Conservation (phyloP, 2,113 vertebrate species). For the Pelvicachromis taeniatus region DNA sequence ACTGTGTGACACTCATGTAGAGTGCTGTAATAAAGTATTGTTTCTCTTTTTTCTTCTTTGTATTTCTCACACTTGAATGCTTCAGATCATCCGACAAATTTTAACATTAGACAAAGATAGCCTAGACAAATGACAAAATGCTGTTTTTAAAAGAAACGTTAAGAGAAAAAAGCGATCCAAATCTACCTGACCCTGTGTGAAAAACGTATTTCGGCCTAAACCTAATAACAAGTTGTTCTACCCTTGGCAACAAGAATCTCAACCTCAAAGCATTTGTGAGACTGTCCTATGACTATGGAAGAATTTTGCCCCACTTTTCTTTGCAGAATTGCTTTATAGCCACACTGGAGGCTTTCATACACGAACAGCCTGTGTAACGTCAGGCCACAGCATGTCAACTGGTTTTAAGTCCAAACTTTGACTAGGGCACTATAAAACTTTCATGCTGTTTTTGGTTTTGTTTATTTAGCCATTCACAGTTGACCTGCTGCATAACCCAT, state of each 20-base stretch:
- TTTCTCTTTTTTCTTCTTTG: neutral
- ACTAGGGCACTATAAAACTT: neutral
- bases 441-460: neutral
- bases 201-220: neutral
- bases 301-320: neutral
- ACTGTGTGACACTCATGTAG: neutral
- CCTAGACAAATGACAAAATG: neutral
- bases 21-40: neutral
- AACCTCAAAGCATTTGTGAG: neutral
- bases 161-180: neutral
- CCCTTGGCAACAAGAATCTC: neutral
- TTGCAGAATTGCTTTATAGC: fast-evolving
- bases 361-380: neutral
- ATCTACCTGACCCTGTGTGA: neutral
- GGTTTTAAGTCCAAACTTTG: neutral
- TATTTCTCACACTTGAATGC: neutral
- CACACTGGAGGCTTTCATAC: neutral
- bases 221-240: neutral
- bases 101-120: neutral
- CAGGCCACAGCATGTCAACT: neutral
- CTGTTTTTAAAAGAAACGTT: neutral
- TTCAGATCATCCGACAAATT: neutral
- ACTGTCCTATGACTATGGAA: neutral
- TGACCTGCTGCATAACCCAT: neutral
- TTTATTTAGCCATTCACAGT: neutral